These are phyloP conservation scores for Ammodytes marinus DNA, from an alignment of 2,113 vertebrate genomes.

Conservation along the genomic window DNA sequence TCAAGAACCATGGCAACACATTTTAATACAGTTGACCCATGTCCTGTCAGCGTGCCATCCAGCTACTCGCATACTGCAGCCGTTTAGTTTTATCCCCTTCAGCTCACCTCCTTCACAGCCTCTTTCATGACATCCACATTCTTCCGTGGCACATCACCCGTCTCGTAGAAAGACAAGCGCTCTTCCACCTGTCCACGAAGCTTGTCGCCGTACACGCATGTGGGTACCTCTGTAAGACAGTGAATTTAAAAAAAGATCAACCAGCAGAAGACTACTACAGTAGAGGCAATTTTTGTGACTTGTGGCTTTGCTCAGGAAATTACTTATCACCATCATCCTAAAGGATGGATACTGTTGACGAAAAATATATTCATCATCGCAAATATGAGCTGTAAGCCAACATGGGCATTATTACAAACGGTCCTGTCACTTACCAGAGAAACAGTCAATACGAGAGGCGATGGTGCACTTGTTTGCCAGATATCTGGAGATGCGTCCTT, in stretches of 20 bases:
- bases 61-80: neutral
- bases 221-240: slow-evolving; percentile 88
- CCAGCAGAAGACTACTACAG: accelerated
- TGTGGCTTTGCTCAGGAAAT: slow-evolving; percentile 88
- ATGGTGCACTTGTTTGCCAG: slow-evolving; percentile 98
- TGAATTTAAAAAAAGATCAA: accelerated
- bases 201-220: slow-evolving; percentile 93
- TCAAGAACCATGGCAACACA: too few relatives aligned
- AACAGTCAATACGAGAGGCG: slow-evolving; percentile 96
- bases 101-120: slow-evolving; percentile 88
- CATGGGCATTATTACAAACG: accelerated
- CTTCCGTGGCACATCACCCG: slow-evolving; percentile 91
- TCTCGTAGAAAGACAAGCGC: slow-evolving; percentile 94
- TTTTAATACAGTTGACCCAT: neutral
- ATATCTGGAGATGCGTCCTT: slow-evolving; percentile 97
- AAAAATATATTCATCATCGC: slow-evolving; percentile 97
- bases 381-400: slow-evolving; percentile 34
- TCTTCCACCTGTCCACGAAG: slow-evolving; percentile 95
- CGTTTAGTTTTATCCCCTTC: neutral
- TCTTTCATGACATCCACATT: slow-evolving; percentile 97
- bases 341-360: slow-evolving; percentile 95
- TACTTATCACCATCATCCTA: slow-evolving; percentile 89
- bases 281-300: accelerated
- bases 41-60: neutral
- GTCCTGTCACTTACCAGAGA: slow-evolving; percentile 87